Percentiles rank a stretch among this genome's conserved stretches.
Evolutionary conservation across 2,888 invertebrate species (phyloP).

Genomic region (Stictocephala bisonia): DNA sequence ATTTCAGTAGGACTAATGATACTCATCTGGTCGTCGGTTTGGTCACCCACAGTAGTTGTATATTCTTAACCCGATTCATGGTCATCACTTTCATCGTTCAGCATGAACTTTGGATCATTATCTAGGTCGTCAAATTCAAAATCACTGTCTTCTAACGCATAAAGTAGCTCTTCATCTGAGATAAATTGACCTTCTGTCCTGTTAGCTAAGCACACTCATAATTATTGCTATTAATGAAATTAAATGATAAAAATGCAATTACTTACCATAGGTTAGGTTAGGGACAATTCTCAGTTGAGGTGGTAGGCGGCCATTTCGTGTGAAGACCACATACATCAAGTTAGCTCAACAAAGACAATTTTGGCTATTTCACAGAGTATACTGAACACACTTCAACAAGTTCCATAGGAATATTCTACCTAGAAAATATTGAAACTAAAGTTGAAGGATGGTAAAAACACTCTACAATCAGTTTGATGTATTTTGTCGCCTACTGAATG

Average conservation of each 20-base stretch:
- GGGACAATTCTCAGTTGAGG: not conserved
- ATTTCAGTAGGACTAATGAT: slow-evolving; percentile 13
- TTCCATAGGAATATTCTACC: slow-evolving; percentile 16
- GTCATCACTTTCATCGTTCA: not conserved
- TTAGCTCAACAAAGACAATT: not conserved
- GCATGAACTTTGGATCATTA: not conserved
- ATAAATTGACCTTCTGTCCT: slow-evolving; percentile 3
- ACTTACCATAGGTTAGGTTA: slow-evolving; percentile 22
- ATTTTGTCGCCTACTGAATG: slow-evolving; percentile 91
- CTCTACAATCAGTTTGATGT: slow-evolving; percentile 94
- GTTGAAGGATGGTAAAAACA: slow-evolving; percentile 83
- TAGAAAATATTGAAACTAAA: not conserved
- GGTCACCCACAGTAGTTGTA: slow-evolving; percentile 1
- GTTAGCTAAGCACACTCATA: slow-evolving; percentile 10
- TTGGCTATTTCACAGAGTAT: not conserved
- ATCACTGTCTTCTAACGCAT: slow-evolving; percentile 25
- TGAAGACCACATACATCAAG: slow-evolving; percentile 27
- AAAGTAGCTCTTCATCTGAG: slow-evolving; percentile 16
- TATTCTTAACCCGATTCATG: not conserved
- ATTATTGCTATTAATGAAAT: slow-evolving; percentile 13
- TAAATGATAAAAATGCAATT: slow-evolving; percentile 15
- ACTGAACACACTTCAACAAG: slow-evolving; percentile 24
- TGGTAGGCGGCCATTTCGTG: slow-evolving; percentile 17
- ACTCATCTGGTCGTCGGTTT: slow-evolving; percentile 21
- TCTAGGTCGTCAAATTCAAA: slow-evolving; percentile 20